Base-by-base conservation (phyloP, 1,140 invertebrate species). In the Campoletis sonorensis region DNA sequence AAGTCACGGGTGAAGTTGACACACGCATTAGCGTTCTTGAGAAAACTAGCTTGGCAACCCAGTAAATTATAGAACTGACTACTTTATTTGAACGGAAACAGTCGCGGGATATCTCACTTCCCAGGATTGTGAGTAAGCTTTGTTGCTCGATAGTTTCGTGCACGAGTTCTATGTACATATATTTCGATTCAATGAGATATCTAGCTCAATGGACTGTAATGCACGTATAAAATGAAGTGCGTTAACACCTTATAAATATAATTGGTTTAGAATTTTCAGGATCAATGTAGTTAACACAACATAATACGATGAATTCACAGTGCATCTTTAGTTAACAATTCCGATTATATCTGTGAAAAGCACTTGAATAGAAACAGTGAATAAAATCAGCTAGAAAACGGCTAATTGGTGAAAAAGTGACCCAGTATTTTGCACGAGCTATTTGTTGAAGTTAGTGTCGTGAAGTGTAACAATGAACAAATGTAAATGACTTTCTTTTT, bases 21-120 rank as follows among this genome's bases (percentile, higher is more conserved):
- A 88, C 87, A 87, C 88, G 85, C 82, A 54, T 82, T 54, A 83
- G 80, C 16, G 72, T 64, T 83, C 86, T 87, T 86, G 86, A 87
- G 61, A 64, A 64, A 64, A 26, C 15, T 64, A 26, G n/a, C 61
- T 64, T 4, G 21, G 11, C 11, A 13, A 64, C 21, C 21, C 23
- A 64, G 61, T 1, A 23, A 64, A 23, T 64, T 13, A 26, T 7
- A 4, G 23, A 64, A 23, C 61, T 64, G 15, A 2, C 18, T 61
- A 85, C 79, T 86, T 71, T 89, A 86, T 89, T 88, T 87, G 83
- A 87, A 89, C 88, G 87, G 88, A 88, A 89, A 88, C 86, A 70
- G 72, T 45, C 61, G 23, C 81, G 86, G 79, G 85, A 86, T 89
- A 88, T 87, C 85, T 78, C 61, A 64, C 79, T 85, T 88, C 87